Base-by-base conservation (phyloP, 1,140 invertebrate genomes). In the Orius insidiosus region DNA sequence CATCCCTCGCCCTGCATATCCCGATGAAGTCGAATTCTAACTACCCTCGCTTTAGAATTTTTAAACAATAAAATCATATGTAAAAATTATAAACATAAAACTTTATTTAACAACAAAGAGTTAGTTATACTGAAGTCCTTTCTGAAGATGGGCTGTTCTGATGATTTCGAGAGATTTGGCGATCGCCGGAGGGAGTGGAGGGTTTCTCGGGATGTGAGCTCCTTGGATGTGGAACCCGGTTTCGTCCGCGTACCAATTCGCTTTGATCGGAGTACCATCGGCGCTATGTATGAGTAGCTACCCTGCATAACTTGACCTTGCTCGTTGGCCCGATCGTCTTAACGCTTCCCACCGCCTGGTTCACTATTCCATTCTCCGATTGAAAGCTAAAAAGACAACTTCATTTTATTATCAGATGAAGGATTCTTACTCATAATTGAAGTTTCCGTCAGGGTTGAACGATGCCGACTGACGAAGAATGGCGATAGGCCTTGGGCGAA, bases 301-400 rank as follows among this genome's bases (percentile, higher is more conserved):
- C 84, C 85, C 53, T 81, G 72, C 58, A 84, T 80, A 0, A 83
- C 79, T 37, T 85, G 67, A 16, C 78, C 71, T 5, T 45, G 35
- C 51, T 68, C 68, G 52, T 70, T 65, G 14, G 72, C 2, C 72
- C 74, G 10, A 78, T 63, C 48, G 69, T 68, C 60, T 78, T 85
- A 41, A 85, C 63, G 65, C 70, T 83, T 47, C 83, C 83, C 51
- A 74, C 70, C 62, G 86, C 83, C 63, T 85, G 71, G 13, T 80
- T 77, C 2, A 77, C 62, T 50, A 86, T 86, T 58, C 82, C 78
- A 63, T 88, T 85, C 6, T 78, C 80, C 48, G 83, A 85, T 63
- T 86, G 81, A 61, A 82, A 84, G 52, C 78, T 82, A 62, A 49
- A 71, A 3, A 36, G 9, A 36, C n/a, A n/a, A n/a, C n/a, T n/a